These are phyloP conservation scores for Phalacrocorax pelagicus DNA, from an alignment of 2,113 vertebrate genomes.

Conservation along the genomic window DNA sequence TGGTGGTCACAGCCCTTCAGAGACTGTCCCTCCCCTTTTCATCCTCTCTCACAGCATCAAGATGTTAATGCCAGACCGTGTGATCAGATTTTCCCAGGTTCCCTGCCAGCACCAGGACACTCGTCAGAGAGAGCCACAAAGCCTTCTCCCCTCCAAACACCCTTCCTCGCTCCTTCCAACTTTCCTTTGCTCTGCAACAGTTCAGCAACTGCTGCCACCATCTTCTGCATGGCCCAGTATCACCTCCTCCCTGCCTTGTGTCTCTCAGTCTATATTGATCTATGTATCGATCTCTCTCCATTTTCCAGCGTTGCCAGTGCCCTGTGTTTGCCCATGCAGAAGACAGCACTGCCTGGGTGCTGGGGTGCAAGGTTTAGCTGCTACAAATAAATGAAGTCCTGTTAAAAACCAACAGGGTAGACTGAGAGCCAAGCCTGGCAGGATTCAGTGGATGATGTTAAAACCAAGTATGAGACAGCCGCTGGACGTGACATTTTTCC, in stretches of 20 bases:
- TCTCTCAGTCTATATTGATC: accelerated
- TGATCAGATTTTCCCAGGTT: not conserved
- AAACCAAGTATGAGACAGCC: not conserved
- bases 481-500: not conserved
- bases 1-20: not conserved
- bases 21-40: not conserved
- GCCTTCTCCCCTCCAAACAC: not conserved
- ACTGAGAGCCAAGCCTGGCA: not conserved
- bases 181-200: not conserved
- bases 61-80: not conserved
- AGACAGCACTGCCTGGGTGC: not conserved
- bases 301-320: not conserved
- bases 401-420: not conserved
- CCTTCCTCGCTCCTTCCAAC: accelerated
- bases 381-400: not conserved
- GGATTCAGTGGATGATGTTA: not conserved
- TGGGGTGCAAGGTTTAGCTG: not conserved
- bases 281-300: accelerated
- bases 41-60: not conserved
- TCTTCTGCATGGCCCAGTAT: not conserved
- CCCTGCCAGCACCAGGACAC: not conserved
- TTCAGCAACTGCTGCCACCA: not conserved
- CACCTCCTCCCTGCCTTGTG: not conserved
- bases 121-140: not conserved
- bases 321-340: not conserved